Conservation (phyloP, 1,140 invertebrate genomes). For the Archivesica marissinica region DNA sequence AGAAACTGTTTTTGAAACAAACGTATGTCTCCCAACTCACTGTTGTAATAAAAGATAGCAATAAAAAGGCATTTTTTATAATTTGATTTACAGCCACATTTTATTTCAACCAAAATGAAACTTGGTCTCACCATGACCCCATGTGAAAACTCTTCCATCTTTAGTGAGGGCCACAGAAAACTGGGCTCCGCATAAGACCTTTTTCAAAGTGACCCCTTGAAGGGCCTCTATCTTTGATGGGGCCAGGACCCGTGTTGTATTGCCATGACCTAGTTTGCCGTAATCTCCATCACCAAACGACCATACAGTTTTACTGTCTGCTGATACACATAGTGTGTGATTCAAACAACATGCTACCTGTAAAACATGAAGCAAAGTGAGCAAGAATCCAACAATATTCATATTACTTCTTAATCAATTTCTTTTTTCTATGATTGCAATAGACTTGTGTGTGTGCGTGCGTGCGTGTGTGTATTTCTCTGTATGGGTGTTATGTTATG, state of each 20-base stretch:
- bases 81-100: too few relatives aligned
- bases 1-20: not conserved
- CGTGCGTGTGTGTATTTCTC: too few relatives aligned
- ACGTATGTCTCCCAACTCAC: too few relatives aligned
- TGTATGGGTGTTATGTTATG: too few relatives aligned
- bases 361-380: constrained; percentile 63
- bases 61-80: too few relatives aligned
- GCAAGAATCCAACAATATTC: too few relatives aligned
- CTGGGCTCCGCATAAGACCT: constrained; percentile 88
- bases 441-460: too few relatives aligned
- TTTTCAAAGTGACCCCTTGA: constrained; percentile 86
- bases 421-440: too few relatives aligned
- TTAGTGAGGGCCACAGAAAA: constrained; percentile 88
- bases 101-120: not conserved
- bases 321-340: constrained; percentile 87
- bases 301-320: constrained; percentile 87
- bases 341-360: constrained; percentile 88
- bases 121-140: constrained; percentile 84
- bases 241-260: constrained; percentile 85
- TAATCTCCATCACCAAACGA: constrained; percentile 89
- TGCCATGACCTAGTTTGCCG: constrained; percentile 88
- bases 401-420: too few relatives aligned
- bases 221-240: constrained; percentile 86
- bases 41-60: too few relatives aligned
- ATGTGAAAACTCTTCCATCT: constrained; percentile 87